phyloP scores from a whole-genome alignment of 2,113 vertebrate species.

The Ginglymostoma cirratum region DNA sequence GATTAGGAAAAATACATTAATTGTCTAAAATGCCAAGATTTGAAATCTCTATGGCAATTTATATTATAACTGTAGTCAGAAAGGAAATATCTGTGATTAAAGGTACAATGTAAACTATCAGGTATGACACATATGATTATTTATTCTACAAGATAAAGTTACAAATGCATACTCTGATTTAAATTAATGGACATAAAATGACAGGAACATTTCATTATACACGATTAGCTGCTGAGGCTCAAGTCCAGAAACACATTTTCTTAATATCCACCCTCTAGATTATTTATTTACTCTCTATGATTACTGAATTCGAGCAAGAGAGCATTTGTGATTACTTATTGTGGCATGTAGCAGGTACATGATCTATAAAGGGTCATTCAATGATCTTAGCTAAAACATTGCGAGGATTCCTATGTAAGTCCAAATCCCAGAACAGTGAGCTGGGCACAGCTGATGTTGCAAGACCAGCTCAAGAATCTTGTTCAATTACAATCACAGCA shows the following conservation, averaged over 20 bases:
- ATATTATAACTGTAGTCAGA: not conserved
- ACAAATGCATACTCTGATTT: not conserved
- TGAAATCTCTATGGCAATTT: not conserved
- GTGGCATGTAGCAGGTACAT: not conserved
- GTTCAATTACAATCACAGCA: not conserved
- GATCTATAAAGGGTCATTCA: not conserved
- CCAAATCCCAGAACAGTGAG: not conserved
- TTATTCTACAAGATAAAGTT: not conserved
- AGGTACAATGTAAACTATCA: not conserved
- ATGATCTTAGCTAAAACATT: not conserved
- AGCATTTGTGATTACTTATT: not conserved
- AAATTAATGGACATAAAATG: not conserved
- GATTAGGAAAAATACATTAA: constrained; percentile 14
- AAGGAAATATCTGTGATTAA: not conserved
- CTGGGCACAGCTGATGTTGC: not conserved
- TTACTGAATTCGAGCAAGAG: not conserved
- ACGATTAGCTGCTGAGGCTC: not conserved
- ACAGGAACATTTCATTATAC: not conserved
- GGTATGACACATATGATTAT: not conserved
- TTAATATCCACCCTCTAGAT: not conserved
- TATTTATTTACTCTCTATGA: not conserved
- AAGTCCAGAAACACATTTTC: not conserved
- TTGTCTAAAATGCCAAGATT: not conserved
- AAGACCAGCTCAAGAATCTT: not conserved
- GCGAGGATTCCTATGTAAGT: not conserved